Conservation (phyloP, 2,113 vertebrate species). For the Romanogobio albipinnatus region DNA sequence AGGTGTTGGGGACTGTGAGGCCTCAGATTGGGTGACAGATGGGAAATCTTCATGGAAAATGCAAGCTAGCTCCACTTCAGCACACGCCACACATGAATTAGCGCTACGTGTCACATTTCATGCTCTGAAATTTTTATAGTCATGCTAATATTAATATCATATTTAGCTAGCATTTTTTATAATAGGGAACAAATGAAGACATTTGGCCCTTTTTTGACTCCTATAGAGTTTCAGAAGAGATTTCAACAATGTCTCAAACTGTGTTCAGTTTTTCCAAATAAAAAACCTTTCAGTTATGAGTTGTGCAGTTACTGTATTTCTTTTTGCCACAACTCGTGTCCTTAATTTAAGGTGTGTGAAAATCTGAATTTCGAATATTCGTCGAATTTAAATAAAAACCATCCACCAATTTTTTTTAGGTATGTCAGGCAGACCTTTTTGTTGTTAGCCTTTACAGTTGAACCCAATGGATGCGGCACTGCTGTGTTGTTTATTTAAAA, state of each 20-base stretch:
- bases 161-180: not conserved
- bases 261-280: not conserved
- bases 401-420: too few species aligned
- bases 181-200: not conserved
- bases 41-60: slow-evolving; percentile 24
- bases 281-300: not conserved
- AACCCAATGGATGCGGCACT: too few species aligned
- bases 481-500: too few species aligned
- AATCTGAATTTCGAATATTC: too few species aligned
- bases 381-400: too few species aligned
- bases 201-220: not conserved
- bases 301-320: too few species aligned
- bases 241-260: not conserved
- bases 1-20: not conserved
- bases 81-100: slow-evolving; percentile 38
- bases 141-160: not conserved
- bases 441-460: too few species aligned
- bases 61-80: slow-evolving; percentile 1
- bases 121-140: slow-evolving; percentile 26
- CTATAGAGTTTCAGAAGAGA: not conserved
- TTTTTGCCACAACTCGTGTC: too few species aligned
- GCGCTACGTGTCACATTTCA: slow-evolving; percentile 2
- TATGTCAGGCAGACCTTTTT: too few species aligned
- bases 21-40: slow-evolving; percentile 26
- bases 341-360: too few species aligned